Percentiles rank a stretch among this genome's conserved stretches.
These are phyloP conservation scores for Ectemnius continuus DNA, from an alignment of 2,888 invertebrate species.

Conservation along the genomic window DNA sequence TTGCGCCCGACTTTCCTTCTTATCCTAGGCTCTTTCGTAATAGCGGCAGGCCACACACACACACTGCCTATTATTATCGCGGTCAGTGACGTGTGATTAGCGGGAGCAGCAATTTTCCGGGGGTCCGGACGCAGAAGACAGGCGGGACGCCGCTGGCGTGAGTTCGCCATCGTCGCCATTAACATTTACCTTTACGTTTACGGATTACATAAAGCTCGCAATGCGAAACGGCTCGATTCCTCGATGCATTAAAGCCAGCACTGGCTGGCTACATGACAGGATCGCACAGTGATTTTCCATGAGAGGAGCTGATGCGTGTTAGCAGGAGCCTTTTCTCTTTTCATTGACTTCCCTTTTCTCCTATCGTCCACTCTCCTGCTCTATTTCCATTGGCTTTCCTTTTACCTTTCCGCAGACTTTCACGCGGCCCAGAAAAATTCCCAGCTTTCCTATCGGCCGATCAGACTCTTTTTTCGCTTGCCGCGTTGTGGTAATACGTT, in stretches of 20 bases:
- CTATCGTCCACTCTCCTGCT: background rate
- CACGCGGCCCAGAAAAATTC: background rate
- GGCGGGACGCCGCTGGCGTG: no score
- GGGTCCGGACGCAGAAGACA: background rate
- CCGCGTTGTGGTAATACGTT: slow-evolving; percentile 24
- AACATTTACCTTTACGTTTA: no score
- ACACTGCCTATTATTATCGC: background rate
- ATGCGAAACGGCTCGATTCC: no score
- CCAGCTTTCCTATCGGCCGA: slow-evolving; percentile 17
- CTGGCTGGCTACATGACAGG: no score
- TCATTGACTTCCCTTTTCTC: background rate
- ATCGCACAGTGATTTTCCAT: background rate
- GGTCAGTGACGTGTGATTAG: slow-evolving; percentile 1
- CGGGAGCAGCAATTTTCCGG: slow-evolving; percentile 1
- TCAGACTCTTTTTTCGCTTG: slow-evolving; percentile 14
- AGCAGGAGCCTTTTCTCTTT: background rate
- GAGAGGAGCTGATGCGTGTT: no score
- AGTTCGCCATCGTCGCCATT: no score
- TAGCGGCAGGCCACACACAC: background rate
- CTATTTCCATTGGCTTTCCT: background rate
- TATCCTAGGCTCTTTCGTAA: slow-evolving; percentile 17
- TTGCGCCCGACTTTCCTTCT: slow-evolving; percentile 12
- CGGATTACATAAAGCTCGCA: no score
- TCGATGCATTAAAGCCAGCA: no score
- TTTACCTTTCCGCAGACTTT: slow-evolving; percentile 13